Evolutionary conservation across 92 coral and sea anemone genomes (phyloP).

Genomic region (Epizoanthus rinbou): DNA sequence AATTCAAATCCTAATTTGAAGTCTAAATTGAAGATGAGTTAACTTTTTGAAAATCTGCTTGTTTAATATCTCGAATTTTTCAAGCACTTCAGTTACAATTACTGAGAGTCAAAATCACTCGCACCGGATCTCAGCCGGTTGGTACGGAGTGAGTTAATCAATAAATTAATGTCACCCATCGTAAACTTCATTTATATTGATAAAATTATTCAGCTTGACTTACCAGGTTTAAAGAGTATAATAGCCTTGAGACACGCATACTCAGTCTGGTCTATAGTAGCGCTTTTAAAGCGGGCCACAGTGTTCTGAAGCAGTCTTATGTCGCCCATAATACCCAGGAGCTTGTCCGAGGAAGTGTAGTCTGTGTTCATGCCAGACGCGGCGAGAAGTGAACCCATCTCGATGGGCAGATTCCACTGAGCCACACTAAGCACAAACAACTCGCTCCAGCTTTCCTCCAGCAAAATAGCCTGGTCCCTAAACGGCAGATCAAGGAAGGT

Average conservation of each 20-base stretch:
- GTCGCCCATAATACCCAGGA: conserved; percentile 76
- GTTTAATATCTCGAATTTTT: too few relatives aligned
- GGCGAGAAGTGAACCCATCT: conserved; percentile 75
- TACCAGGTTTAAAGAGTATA: conserved; percentile 95
- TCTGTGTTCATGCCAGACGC: conserved; percentile 79
- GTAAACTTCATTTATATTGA: background rate
- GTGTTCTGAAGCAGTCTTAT: conserved; percentile 78
- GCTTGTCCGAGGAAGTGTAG: conserved; percentile 50
- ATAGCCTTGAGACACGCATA: conserved; percentile 96
- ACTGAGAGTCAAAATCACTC: too few relatives aligned
- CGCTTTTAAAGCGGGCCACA: conserved; percentile 80
- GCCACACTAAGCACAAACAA: conserved; percentile 84
- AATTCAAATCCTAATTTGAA: too few relatives aligned
- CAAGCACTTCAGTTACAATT: too few relatives aligned
- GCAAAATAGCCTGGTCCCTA: conserved; percentile 91
- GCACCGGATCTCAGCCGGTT: too few relatives aligned
- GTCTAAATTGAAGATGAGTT: too few relatives aligned
- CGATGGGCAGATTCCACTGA: conserved; percentile 95
- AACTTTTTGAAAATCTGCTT: too few relatives aligned
- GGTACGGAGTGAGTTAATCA: too few relatives aligned
- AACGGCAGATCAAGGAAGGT: conserved; percentile 95
- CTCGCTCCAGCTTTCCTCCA: conserved; percentile 97
- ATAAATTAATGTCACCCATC: background rate
- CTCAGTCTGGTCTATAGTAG: conserved; percentile 91
- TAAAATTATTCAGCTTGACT: background rate